These are phyloP conservation scores for Anser cygnoides DNA, from an alignment of 2,113 vertebrate genomes.

Conservation along the genomic window DNA sequence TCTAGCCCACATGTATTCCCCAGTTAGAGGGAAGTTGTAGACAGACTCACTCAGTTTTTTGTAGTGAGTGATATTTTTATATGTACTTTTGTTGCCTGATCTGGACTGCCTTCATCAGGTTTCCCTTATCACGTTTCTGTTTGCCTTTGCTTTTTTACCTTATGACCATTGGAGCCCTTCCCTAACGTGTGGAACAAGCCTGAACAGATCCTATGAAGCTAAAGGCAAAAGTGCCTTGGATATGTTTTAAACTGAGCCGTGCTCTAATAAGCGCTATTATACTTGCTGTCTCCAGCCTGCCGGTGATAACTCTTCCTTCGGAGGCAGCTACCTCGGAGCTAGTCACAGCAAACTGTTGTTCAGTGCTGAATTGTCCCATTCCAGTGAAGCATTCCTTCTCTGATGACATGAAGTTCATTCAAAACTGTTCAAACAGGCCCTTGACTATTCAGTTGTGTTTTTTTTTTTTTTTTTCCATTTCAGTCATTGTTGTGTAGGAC, in stretches of 20 bases:
- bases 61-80: not conserved
- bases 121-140: not conserved
- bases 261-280: not conserved
- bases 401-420: not conserved
- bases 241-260: not conserved
- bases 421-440: constrained; percentile 29
- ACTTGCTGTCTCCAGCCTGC: not conserved
- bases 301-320: not conserved
- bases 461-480: not conserved
- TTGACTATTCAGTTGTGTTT: not conserved
- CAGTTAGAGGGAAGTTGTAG: not conserved
- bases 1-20: not conserved
- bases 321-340: constrained; percentile 37
- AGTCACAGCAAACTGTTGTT: constrained; percentile 47
- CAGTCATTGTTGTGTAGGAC: constrained; percentile 85
- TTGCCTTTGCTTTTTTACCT: not conserved
- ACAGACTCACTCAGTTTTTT: not conserved
- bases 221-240: not conserved
- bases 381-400: constrained; percentile 37
- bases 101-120: not conserved
- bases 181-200: not conserved
- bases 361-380: constrained; percentile 30
- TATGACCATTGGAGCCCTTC: not conserved
- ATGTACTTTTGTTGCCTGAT: not conserved
- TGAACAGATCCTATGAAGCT: not conserved